A percentile compares a stretch with the other conserved stretches of the same genome.
phyloP scores from a whole-genome alignment of 2,797 vertebrate species.

The Lepus townsendii region DNA sequence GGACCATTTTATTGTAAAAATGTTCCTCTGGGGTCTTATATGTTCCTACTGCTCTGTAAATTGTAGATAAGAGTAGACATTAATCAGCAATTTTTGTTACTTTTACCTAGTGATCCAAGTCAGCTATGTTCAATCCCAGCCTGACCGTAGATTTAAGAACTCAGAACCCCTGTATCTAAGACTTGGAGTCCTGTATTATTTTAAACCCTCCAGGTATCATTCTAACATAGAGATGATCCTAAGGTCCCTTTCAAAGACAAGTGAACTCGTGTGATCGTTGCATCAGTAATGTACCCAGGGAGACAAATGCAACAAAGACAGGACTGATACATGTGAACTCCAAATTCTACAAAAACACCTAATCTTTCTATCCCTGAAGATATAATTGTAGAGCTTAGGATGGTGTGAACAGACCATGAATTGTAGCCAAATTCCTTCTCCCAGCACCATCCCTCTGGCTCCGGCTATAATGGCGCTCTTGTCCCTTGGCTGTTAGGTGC shows the following conservation, averaged over 20 bases:
- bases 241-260: neutral
- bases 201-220: neutral
- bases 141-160: neutral
- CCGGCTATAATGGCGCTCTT: accelerated
- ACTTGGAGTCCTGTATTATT: neutral
- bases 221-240: neutral
- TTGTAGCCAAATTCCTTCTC: neutral
- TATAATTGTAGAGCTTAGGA: neutral
- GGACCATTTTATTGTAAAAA: neutral
- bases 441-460: accelerated
- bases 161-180: neutral
- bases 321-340: neutral
- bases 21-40: neutral
- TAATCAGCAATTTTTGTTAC: neutral
- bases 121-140: neutral
- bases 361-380: neutral
- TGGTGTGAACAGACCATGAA: neutral
- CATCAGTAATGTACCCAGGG: neutral
- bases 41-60: neutral
- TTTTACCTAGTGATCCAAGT: neutral
- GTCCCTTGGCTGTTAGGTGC: no score
- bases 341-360: neutral
- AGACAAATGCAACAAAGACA: neutral
- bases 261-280: neutral
- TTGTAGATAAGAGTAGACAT: neutral